These are phyloP conservation scores for Eupithecia centaureata DNA, from an alignment of 2,888 invertebrate species.

Conservation along the genomic window DNA sequence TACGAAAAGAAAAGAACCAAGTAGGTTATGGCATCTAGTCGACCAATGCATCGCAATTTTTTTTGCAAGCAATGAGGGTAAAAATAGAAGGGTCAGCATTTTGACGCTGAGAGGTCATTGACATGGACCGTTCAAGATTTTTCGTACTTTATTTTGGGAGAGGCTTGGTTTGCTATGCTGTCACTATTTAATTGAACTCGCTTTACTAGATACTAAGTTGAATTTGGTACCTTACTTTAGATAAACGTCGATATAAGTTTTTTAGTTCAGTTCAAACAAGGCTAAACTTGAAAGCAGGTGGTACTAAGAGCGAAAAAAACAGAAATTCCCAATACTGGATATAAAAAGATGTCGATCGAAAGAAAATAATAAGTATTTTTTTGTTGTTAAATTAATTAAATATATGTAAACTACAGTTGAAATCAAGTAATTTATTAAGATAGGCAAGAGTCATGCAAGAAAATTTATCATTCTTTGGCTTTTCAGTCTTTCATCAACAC, in stretches of 20 bases:
- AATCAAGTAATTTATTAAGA: not conserved
- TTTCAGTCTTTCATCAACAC: constrained; percentile 1
- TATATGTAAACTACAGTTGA: not conserved
- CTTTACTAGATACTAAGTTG: not conserved
- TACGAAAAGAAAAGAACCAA: not conserved
- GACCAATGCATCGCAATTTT: constrained; percentile 7
- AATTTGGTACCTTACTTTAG: not conserved
- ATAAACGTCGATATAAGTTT: not conserved
- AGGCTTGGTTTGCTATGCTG: constrained; percentile 15
- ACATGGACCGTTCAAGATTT: constrained; percentile 40
- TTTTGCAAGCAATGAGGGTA: constrained; percentile 39
- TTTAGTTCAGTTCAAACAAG: not conserved
- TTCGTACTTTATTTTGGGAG: constrained; percentile 34
- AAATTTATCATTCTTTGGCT: not conserved
- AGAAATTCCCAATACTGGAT: not conserved
- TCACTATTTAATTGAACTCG: constrained; percentile 15
- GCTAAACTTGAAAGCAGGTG: too few relatives aligned
- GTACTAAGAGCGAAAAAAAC: too few relatives aligned
- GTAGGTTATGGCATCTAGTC: not conserved
- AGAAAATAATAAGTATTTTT: not conserved
- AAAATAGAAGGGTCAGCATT: constrained; percentile 45
- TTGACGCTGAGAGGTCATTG: constrained; percentile 50
- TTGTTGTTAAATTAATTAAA: not conserved
- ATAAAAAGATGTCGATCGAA: not conserved
- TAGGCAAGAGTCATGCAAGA: not conserved